Evolutionary conservation across 2,888 invertebrate genomes (phyloP), one percentile per base, ranked within the genome.

Genomic region (Brenthis daphne): DNA sequence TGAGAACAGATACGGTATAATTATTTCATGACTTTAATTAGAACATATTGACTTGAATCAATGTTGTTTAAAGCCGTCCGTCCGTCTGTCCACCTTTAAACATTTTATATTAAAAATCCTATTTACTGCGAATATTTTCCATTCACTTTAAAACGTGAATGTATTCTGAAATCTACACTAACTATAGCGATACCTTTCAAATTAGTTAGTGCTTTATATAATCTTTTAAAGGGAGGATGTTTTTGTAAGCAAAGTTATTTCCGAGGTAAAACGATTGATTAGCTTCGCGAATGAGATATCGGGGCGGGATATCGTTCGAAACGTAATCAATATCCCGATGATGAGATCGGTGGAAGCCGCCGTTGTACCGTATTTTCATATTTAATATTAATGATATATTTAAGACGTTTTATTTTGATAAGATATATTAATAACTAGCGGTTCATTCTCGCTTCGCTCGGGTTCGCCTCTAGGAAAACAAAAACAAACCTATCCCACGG

Each of bases 261-360:
- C 70, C 70, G 67, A 73, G 72, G 69, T 76, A 77, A 77, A 73
- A 76, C 75, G 74, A 75, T 75, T 77, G 75, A 73, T 75, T 75
- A 75, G 74, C 68, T 68, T 63, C 51, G 57, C 65, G 70, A 70
- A 74, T 73, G 71, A 71, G 74, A 70, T 64, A 73, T 72, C 71
- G 71, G 53, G 70, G 60, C 68, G 74, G 67, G 68, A 67, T 64
- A 56, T 74, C 75, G 76, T 74, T 77, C 74, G 75, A 75, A 77
- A 74, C 67, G 72, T 74, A 77, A 79, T 80, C 78, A 76, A 78
- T 79, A 78, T 73, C 68, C 67, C 56, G 67, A 51, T 50, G 61
- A 67, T 67, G 61, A 55, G 50, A 33, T n/a, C 20, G 20, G 55
- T 50, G n/a, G 67, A 67, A 37, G 20, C 50, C 24, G 24, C 50